Base-by-base conservation (phyloP, 1,140 invertebrate genomes). In the Trichoplusia ni region DNA sequence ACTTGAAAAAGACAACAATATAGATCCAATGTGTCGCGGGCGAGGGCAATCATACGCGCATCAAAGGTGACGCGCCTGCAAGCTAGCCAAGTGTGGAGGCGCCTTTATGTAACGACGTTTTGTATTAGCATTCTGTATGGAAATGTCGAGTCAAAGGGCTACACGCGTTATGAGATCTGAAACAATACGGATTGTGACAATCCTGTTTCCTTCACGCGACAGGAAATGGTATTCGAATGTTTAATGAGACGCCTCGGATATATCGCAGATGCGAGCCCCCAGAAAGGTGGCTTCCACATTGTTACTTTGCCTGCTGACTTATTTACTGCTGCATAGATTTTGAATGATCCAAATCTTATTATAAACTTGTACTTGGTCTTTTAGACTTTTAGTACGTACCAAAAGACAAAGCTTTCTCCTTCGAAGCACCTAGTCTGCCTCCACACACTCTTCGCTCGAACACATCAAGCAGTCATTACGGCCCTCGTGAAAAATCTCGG, bases 1-100 rank as follows among this genome's bases (percentile, higher is more conserved):
- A 90, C 86, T 90, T 90, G 87, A 90, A 90, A 90, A 89, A 90
- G 86, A 90, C 87, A 90, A 90, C 87, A 90, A 88, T 90, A 88
- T 85, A 89, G 87, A 89, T 85, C 79, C 78, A 84, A 89, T 86
- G 87, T 90, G 87, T 90, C 86, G 86, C 86, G 82, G 82, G 85
- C 84, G 81, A 79, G 82, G 81, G 87, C 87, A 86, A 90, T 90
- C 87, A 90, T 88, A 90, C 84, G 84, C 80, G 85, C 85, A 84
- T 87, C 85, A 87, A 86, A 87, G 87, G 87, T 86, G 75, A 62
- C 75, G 81, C 76, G 72, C 79, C 73, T 67, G 60, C 58, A 59
- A 81, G 86, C 80, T 83, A 84, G 73, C 78, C 77, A 77, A 86
- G 79, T 90, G 82, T 88, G 85, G 85, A 90, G 71, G 40, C 59